Evolutionary conservation across 2,888 invertebrate species (phyloP), one percentile per base, ranked within the genome.

Genomic region (Drosophila rubida): DNA sequence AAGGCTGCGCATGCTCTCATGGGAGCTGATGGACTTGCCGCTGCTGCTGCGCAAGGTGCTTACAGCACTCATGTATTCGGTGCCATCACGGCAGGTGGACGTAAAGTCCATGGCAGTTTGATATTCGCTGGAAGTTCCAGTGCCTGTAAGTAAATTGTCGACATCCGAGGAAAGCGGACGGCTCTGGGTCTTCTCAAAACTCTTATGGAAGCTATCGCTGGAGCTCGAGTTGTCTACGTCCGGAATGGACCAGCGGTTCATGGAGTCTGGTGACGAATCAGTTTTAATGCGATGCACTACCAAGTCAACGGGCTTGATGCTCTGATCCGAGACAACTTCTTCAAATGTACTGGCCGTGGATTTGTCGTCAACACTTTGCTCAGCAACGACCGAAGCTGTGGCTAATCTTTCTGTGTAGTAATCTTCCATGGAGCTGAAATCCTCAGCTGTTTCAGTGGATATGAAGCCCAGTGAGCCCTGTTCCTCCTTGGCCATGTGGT

Each of bases 1-100:
- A 42, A 97, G 93, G 64, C 97, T 97, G 89, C 95, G 96, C 95
- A 97, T 96, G 70, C 97, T 97, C 89, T 97, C 97, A 80, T 96
- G 95, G 0, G 97, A 97, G 89, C 97, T 97, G n/a, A 91, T 90
- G 0, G 91, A 90, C 54, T 90, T 90, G 2, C 91, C 91, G 61
- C 91, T 91, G 51, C 91, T 92, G 48, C 91, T 91, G 2, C 90
- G 89, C 66, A 97, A 92, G n/a, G 96, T 96, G 85, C 96, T 96
- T 0, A 95, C 95, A 0, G 97, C 97, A 50, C 97, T 97, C 37
- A 95, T 95, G 90, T 96, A 98, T 83, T 97, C 97, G 74, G 96
- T 95, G 0, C 97, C 96, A 14, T 96, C 96, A 63, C 95, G 96
- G 51, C 94, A 94, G 1, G 94, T 96, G 58, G 96, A 96, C 5